Base-by-base conservation (phyloP, 2,113 vertebrate species). In the Dipodomys stephensi region DNA sequence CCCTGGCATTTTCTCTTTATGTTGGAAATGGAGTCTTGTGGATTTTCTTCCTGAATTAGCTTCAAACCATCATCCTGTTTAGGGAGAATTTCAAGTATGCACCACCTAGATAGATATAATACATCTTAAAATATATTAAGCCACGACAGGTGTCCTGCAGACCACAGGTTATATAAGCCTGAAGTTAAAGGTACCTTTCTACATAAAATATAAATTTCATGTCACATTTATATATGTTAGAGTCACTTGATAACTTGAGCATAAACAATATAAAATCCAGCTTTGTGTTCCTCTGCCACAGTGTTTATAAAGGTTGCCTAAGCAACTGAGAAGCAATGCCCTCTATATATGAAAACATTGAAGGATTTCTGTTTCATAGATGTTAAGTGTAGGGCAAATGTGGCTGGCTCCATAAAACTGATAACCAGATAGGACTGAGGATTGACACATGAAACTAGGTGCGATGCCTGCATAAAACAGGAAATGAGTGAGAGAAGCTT, bases 101-200 rank as follows among this genome's bases (percentile, higher is more conserved):
- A 57, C 15, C 15, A 57, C 53, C 13, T 13, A 57, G 12, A 18
- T 16, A 57, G 53, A 57, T 57, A 16, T 57, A 57, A 57, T 57
- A 16, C 53, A 57, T 57, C 12, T 57, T 57, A 6, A 89, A 88
- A 39, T 76, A 4, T 9, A 16, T 77, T 3, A 7, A 15, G 62
- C 2, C 28, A 62, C 11, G 30, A 2, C 49, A 35, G 2, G 12
- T 73, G 25, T 68, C 0, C 8, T 27, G 65, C 28, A 30, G 6
- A 11, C 2, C n/a, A 6, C 0, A 18, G 15, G 30, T 72, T 19
- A 67, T 28, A 9, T 0, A 2, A 72, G 2, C n/a, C 1, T 62
- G 4, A 53, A 62, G 4, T 39, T 83, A 6, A 32, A 86, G 7
- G 3, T 4, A 46, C 11, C 30, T 19, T 64, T 65, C 2, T 78